Conservation (phyloP, 2,797 vertebrate species). For the Pangasius macronema region DNA sequence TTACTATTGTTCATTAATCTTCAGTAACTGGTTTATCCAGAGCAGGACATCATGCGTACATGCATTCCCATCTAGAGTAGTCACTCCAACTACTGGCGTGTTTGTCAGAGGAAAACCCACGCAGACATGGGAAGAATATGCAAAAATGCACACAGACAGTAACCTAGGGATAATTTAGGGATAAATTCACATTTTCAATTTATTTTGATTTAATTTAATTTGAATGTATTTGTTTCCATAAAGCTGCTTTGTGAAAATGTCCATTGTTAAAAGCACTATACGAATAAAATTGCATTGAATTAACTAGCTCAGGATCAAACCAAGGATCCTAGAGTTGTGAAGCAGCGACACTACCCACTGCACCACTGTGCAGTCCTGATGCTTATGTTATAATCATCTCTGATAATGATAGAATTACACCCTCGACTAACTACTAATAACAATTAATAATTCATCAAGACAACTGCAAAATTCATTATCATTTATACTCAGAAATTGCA, state of each 20-base stretch:
- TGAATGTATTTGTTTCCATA: no score
- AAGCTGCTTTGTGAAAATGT: no score
- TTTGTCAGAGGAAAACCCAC: not conserved
- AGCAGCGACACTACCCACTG: no score
- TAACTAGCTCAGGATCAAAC: conserved; percentile 9
- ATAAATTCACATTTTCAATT: no score
- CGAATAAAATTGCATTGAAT: no score
- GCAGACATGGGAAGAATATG: not conserved
- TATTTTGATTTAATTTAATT: no score
- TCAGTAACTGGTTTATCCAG: not conserved
- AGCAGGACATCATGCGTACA: not conserved
- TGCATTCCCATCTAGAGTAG: not conserved
- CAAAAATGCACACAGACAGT: not conserved
- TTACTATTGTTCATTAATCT: not conserved
- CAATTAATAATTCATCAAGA: not conserved
- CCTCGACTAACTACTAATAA: not conserved
- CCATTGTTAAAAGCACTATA: no score
- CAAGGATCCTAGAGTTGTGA: not conserved
- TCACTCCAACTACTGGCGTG: not conserved
- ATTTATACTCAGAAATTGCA: not conserved
- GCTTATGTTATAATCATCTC: not conserved
- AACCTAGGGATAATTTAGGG: not conserved
- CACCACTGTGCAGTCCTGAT: not conserved
- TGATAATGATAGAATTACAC: not conserved
- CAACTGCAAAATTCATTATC: not conserved